These are phyloP conservation scores for Frieseomelitta varia DNA, from an alignment of 1,140 invertebrate genomes.

Conservation along the genomic window DNA sequence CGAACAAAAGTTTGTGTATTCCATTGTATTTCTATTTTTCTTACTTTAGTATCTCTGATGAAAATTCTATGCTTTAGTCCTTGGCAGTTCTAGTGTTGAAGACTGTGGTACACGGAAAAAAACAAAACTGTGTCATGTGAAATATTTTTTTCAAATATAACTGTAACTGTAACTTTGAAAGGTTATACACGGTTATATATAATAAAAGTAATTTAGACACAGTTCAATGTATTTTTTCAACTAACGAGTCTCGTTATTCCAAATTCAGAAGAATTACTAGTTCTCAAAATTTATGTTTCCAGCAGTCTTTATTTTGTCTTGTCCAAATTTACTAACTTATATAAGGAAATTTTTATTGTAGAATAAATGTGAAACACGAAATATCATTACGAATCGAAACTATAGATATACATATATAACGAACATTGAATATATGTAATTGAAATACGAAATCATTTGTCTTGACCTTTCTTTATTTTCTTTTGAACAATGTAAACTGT, in stretches of 20 bases:
- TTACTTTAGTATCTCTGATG: too few relatives aligned
- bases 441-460: too few relatives aligned
- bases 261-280: not conserved
- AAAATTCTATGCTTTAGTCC: too few relatives aligned
- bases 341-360: not conserved
- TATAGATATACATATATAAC: not conserved
- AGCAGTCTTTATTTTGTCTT: not conserved
- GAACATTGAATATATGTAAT: not conserved
- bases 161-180: not conserved
- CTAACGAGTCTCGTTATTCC: not conserved
- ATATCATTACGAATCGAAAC: not conserved
- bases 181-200: too few relatives aligned
- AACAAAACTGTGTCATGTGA: not conserved
- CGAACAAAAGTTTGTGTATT: too few relatives aligned
- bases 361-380: not conserved
- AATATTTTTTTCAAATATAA: not conserved
- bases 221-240: not conserved
- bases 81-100: too few relatives aligned
- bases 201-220: not conserved
- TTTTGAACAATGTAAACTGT: too few relatives aligned
- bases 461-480: not conserved
- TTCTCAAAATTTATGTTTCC: not conserved
- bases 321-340: not conserved
- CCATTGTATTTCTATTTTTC: too few relatives aligned
- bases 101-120: not conserved